These are phyloP conservation scores for Catalaphyllia jardinei DNA, from an alignment of 64 coral and sea anemone species.

Conservation along the genomic window DNA sequence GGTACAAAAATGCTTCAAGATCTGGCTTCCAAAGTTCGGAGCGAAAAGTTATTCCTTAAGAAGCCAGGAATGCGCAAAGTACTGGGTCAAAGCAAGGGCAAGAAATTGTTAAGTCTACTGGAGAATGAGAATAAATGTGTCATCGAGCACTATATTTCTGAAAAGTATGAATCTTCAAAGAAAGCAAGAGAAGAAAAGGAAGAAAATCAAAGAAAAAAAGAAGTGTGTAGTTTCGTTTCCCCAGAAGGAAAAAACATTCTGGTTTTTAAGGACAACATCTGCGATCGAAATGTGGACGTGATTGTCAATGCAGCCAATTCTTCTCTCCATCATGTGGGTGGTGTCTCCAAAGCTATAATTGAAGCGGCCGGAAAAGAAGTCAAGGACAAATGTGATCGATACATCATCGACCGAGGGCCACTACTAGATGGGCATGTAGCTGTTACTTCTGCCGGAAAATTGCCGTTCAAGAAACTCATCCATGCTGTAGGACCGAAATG, in stretches of 20 bases:
- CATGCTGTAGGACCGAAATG: constrained; percentile 72
- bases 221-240: constrained; percentile 10
- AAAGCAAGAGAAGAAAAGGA: not conserved
- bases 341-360: constrained; percentile 41
- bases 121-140: constrained; percentile 18
- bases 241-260: constrained; percentile 20
- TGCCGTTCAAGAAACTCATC: constrained; percentile 65
- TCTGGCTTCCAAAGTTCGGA: constrained; percentile 4
- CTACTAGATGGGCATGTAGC: constrained; percentile 52
- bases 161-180: not conserved
- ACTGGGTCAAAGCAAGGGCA: constrained; percentile 16
- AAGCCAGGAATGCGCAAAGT: constrained; percentile 36
- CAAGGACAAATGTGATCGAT: constrained; percentile 57
- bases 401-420: not conserved
- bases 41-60: not conserved
- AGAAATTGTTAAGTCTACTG: not conserved
- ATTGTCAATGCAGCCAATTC: constrained; percentile 68
- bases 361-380: constrained; percentile 48
- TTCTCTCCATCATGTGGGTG: constrained; percentile 52
- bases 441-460: constrained; percentile 22
- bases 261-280: constrained; percentile 58
- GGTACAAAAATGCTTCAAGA: constrained; percentile 2
- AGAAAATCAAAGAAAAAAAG: constrained; percentile 2
- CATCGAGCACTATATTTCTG: not conserved
- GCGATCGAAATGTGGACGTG: constrained; percentile 50